Evolutionary conservation across 2,113 vertebrate genomes (phyloP).

Genomic region (Zosterops lateralis): DNA sequence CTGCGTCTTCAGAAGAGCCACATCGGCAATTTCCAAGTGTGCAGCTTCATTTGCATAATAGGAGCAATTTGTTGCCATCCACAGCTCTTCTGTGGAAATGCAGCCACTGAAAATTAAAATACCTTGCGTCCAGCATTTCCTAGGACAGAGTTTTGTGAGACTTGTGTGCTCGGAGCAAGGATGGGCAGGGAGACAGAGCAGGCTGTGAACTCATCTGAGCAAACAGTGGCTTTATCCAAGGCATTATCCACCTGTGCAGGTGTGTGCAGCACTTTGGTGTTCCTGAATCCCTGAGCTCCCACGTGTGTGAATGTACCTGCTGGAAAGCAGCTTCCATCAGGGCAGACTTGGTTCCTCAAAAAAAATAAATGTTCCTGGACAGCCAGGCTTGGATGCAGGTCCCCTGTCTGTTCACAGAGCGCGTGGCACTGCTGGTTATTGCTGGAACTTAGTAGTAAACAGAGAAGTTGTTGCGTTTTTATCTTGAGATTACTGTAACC

Average conservation of each 20-base stretch:
- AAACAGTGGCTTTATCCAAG: fast-evolving
- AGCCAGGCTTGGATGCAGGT: background rate
- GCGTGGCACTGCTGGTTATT: background rate
- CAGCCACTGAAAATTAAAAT: slow-evolving; percentile 5
- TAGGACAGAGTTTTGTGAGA: background rate
- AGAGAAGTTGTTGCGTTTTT: slow-evolving; percentile 8
- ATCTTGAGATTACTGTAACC: slow-evolving; percentile 34
- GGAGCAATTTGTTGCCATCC: slow-evolving; percentile 68
- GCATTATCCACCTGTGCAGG: background rate
- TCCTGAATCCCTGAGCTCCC: background rate
- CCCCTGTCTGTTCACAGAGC: background rate
- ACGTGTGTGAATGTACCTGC: fast-evolving
- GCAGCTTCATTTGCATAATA: slow-evolving; percentile 52
- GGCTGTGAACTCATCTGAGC: fast-evolving
- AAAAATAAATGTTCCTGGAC: background rate
- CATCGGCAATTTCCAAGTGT: slow-evolving; percentile 49
- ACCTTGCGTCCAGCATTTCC: background rate
- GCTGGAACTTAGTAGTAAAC: slow-evolving; percentile 32
- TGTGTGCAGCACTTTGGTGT: background rate
- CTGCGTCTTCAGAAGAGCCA: slow-evolving; percentile 30
- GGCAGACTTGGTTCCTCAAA: background rate
- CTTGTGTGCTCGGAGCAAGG: fast-evolving
- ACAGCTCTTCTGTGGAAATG: slow-evolving; percentile 57
- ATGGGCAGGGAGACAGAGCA: background rate
- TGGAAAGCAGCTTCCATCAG: background rate